These are phyloP conservation scores for Syngnathus acus DNA, from an alignment of 2,797 vertebrate species.

Conservation along the genomic window DNA sequence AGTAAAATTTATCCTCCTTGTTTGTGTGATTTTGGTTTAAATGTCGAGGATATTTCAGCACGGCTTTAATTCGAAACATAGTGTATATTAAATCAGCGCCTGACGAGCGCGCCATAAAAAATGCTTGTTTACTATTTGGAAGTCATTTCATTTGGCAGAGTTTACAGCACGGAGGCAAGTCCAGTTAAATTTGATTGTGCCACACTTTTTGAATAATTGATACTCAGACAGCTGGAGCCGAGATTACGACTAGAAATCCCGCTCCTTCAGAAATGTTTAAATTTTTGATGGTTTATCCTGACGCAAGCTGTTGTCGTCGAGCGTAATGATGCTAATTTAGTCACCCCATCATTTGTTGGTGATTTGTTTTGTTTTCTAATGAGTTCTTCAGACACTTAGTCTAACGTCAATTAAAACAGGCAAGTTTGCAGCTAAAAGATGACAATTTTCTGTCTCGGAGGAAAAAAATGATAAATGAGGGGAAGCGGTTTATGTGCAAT, in stretches of 20 bases:
- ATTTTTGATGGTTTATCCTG: constrained; percentile 3
- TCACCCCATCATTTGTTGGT: neutral
- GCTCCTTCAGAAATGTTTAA: constrained; percentile 4
- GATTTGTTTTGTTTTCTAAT: constrained; percentile 4
- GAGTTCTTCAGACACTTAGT: neutral
- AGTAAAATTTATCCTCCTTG: neutral
- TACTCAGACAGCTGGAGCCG: constrained; percentile 4
- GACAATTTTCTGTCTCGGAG: neutral
- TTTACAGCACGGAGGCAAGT: neutral
- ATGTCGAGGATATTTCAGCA: neutral
- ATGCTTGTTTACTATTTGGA: constrained; percentile 1
- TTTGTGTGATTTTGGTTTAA: neutral
- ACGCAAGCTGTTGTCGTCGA: neutral
- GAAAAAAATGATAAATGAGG: neutral
- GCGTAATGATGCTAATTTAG: neutral
- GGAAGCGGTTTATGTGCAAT: neutral
- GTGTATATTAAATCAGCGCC: neutral
- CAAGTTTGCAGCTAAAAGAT: neutral
- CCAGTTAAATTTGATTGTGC: constrained; percentile 7
- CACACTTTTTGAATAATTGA: constrained; percentile 10
- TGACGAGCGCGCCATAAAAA: neutral
- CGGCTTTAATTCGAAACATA: neutral
- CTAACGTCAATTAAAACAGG: neutral
- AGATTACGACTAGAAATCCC: constrained; percentile 1
- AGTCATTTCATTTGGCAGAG: constrained; percentile 7